A percentile compares a stretch with the other conserved stretches of the same genome.
These are phyloP conservation scores for Protonibea diacanthus DNA, from an alignment of 2,797 vertebrate genomes.

Conservation along the genomic window DNA sequence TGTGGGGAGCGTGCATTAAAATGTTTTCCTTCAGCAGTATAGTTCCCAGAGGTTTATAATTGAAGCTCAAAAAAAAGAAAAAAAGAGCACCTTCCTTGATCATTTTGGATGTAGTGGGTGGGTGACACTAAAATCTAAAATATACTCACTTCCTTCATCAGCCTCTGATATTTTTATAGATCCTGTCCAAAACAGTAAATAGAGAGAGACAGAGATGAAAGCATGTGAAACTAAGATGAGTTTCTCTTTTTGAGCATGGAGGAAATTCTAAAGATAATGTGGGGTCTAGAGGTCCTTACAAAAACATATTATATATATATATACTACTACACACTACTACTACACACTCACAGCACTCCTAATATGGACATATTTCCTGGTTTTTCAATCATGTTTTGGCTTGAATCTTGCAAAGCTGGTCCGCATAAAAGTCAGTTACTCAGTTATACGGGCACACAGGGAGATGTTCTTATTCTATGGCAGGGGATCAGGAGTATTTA, in stretches of 20 bases:
- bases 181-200: conserved; percentile 10
- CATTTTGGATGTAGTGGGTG: conserved; percentile 27
- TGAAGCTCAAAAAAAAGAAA: background rate
- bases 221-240: conserved; percentile 8
- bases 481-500: conserved; percentile 4
- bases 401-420: conserved; percentile 16
- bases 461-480: conserved; percentile 21
- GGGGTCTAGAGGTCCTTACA: conserved; percentile 3
- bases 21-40: background rate
- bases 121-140: conserved; percentile 36
- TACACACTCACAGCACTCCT: conserved; percentile 6
- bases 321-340: no score
- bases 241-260: conserved; percentile 16
- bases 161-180: conserved; percentile 19
- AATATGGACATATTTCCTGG: conserved; percentile 27
- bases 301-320: background rate
- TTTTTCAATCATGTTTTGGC: conserved; percentile 27
- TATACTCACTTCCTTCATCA: conserved; percentile 5
- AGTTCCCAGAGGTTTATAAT: conserved; percentile 35
- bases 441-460: conserved; percentile 13
- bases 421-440: conserved; percentile 19
- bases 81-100: conserved; percentile 8
- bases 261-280: conserved; percentile 22
- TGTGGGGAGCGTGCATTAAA: background rate
- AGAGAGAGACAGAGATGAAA: background rate